These are phyloP conservation scores for Toxotes chatareus DNA, from an alignment of 2,113 vertebrate species.

Conservation along the genomic window DNA sequence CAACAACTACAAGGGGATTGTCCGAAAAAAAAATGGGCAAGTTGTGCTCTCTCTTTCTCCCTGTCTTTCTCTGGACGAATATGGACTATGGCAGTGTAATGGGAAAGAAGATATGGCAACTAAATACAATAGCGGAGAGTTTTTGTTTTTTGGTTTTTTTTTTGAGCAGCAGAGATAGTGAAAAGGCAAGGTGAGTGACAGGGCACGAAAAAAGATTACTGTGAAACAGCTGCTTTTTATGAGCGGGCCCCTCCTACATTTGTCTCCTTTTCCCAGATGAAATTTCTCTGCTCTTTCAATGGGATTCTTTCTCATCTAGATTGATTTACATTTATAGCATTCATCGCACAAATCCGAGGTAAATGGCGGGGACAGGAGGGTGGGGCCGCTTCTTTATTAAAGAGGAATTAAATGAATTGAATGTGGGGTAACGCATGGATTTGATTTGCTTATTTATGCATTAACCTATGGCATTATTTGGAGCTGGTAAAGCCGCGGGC, in stretches of 20 bases:
- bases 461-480: slow-evolving; percentile 81
- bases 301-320: slow-evolving; percentile 88
- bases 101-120: slow-evolving; percentile 79
- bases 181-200: slow-evolving; percentile 89
- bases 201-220: slow-evolving; percentile 89
- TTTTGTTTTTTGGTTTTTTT: slow-evolving; percentile 18
- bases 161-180: slow-evolving; percentile 68
- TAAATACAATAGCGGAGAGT: slow-evolving; percentile 69
- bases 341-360: slow-evolving; percentile 87
- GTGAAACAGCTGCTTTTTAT: slow-evolving; percentile 87
- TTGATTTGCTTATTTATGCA: slow-evolving; percentile 89
- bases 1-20: slow-evolving; percentile 88
- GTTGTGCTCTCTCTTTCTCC: slow-evolving; percentile 71
- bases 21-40: slow-evolving; percentile 77
- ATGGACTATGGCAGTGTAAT: slow-evolving; percentile 78
- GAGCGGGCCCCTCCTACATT: slow-evolving; percentile 74
- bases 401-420: slow-evolving; percentile 89
- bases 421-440: slow-evolving; percentile 89
- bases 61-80: slow-evolving; percentile 64
- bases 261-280: slow-evolving; percentile 80
- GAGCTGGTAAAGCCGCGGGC: slow-evolving; percentile 81
- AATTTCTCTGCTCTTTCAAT: slow-evolving; percentile 80
- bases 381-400: slow-evolving; percentile 86
- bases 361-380: slow-evolving; percentile 72
- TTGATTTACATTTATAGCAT: slow-evolving; percentile 93